Evolutionary conservation across 2,888 invertebrate species (phyloP).

Genomic region (Xanthostigma xanthostigma): DNA sequence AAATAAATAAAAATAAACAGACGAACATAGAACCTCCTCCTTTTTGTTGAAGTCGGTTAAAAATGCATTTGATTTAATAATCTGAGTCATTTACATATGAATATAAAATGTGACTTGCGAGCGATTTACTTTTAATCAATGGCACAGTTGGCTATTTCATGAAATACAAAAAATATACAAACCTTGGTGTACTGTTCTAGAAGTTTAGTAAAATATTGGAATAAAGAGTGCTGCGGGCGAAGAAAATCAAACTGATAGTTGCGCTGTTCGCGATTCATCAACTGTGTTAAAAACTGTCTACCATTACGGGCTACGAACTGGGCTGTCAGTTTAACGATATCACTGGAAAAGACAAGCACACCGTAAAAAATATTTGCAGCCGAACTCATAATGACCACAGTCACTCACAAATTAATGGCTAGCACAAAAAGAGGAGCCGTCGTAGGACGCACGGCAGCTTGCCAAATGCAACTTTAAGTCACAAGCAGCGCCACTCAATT

Average conservation of each 20-base stretch:
- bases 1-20: no score
- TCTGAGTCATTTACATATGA: no score
- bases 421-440: no score
- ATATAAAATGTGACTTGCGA: background rate
- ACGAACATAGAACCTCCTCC: no score
- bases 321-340: conserved; percentile 94
- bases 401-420: background rate
- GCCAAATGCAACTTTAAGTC: no score
- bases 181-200: conserved; percentile 97
- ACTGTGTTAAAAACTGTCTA: conserved; percentile 88
- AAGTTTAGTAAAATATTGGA: conserved; percentile 95
- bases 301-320: conserved; percentile 99
- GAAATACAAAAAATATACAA: no score
- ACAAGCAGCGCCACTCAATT: no score
- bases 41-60: no score
- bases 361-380: background rate
- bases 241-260: conserved; percentile 99
- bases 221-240: conserved; percentile 93
- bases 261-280: conserved; percentile 96
- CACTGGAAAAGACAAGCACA: conserved; percentile 38
- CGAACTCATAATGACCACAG: background rate
- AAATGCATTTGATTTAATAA: background rate
- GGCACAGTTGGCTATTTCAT: no score
- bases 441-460: no score
- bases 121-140: no score